Conservation (phyloP, 1,140 invertebrate species). For the Drosophila parabipectinata region DNA sequence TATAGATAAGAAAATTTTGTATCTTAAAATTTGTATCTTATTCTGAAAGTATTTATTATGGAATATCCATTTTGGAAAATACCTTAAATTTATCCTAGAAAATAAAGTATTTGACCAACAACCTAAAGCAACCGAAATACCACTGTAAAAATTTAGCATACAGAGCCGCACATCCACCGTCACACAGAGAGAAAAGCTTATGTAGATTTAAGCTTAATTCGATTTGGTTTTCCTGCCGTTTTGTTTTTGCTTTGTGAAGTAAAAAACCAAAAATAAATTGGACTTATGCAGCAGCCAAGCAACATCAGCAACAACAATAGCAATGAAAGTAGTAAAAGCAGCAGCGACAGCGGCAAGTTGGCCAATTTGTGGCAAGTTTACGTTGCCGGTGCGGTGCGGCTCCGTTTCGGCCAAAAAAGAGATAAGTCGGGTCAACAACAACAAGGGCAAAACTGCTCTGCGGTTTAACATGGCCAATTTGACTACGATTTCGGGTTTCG, state of each 20-base stretch:
- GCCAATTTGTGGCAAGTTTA: conserved; percentile 81
- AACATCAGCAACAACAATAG: conserved; percentile 18
- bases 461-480: conserved; percentile 80
- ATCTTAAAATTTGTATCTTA: too few relatives aligned
- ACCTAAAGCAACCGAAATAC: not conserved
- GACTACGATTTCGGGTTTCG: conserved; percentile 71
- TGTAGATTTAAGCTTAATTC: conserved; percentile 80
- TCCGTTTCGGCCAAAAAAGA: conserved; percentile 59
- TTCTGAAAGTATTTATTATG: too few relatives aligned
- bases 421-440: conserved; percentile 75
- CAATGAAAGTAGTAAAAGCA: conserved; percentile 5
- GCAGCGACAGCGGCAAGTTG: conserved; percentile 48
- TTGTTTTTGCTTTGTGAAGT: conserved; percentile 62
- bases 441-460: conserved; percentile 67
- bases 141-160: conserved; percentile 15
- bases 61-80: too few relatives aligned
- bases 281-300: conserved; percentile 67
- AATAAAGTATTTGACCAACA: not conserved
- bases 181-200: conserved; percentile 74
- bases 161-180: conserved; percentile 35
- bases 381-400: conserved; percentile 58
- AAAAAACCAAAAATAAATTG: conserved; percentile 72
- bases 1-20: too few relatives aligned
- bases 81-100: not conserved
- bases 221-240: conserved; percentile 72